Evolutionary conservation across 1,140 invertebrate genomes (phyloP).

Genomic region (Zaprionus capensis): DNA sequence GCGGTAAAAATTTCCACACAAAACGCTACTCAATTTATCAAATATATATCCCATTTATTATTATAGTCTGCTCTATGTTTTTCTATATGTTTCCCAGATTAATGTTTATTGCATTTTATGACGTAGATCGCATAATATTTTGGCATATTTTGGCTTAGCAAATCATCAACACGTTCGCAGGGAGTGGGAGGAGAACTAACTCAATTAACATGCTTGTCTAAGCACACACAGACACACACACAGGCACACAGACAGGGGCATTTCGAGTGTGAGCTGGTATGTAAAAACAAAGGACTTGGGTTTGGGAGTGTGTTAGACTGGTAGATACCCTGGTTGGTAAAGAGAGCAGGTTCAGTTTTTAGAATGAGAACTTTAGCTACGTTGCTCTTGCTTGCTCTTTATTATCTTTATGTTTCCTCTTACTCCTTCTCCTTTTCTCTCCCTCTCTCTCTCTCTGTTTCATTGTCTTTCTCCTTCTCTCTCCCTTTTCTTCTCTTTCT

Average conservation of each 20-base stretch:
- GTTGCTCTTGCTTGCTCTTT: too few species aligned
- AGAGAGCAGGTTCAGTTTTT: too few species aligned
- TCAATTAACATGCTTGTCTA: conserved; percentile 71
- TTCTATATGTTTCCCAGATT: conserved; percentile 11
- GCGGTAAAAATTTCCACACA: background rate
- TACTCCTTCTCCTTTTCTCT: background rate
- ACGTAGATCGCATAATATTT: conserved; percentile 38
- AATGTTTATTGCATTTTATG: conserved; percentile 66
- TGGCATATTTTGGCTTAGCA: conserved; percentile 42
- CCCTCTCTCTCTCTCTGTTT: background rate
- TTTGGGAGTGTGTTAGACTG: background rate
- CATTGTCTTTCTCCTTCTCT: too few species aligned
- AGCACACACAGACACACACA: conserved; percentile 35
- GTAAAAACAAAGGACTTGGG: conserved; percentile 1
- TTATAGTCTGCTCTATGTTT: conserved; percentile 9
- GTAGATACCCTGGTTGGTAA: conserved; percentile 4
- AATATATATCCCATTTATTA: conserved; percentile 19
- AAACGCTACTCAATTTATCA: conserved; percentile 9
- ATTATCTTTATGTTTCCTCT: too few species aligned
- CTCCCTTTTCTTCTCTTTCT: too few species aligned
- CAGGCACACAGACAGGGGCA: conserved; percentile 18
- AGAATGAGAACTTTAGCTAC: too few species aligned
- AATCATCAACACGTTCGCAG: conserved; percentile 55
- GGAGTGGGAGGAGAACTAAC: conserved; percentile 54
- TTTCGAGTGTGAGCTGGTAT: conserved; percentile 26